Percentiles rank a stretch among this genome's conserved stretches.
These are phyloP conservation scores for Phlogophora meticulosa DNA, from an alignment of 2,888 invertebrate species.

Conservation along the genomic window DNA sequence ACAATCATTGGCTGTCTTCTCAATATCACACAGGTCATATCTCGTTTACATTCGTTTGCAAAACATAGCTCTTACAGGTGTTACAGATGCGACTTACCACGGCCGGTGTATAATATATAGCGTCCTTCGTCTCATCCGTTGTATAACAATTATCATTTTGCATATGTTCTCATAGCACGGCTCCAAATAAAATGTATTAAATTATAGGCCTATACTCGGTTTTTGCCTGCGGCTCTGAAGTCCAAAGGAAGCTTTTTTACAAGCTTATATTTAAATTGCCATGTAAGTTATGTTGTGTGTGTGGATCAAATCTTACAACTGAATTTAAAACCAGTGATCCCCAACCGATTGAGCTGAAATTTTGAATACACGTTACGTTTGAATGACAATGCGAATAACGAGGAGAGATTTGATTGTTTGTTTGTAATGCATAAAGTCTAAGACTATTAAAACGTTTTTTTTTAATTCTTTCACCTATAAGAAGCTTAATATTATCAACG, in stretches of 20 bases:
- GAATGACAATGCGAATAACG: too few relatives aligned
- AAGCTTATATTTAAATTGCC: too few relatives aligned
- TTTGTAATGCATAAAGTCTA: too few relatives aligned
- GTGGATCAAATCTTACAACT: too few relatives aligned
- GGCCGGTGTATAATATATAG: conserved; percentile 11
- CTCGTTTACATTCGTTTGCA: conserved; percentile 5
- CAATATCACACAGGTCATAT: conserved; percentile 8
- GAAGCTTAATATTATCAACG: too few relatives aligned
- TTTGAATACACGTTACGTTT: too few relatives aligned
- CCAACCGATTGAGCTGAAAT: too few relatives aligned
- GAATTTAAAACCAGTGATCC: too few relatives aligned
- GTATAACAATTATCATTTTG: conserved; percentile 52
- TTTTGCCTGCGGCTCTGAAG: conserved; percentile 19
- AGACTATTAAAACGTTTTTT: too few relatives aligned
- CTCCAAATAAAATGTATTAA: conserved; percentile 31
- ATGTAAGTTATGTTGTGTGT: too few relatives aligned
- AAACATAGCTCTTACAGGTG: conserved; percentile 5
- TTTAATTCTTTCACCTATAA: too few relatives aligned
- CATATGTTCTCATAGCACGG: conserved; percentile 40
- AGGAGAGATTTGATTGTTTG: too few relatives aligned
- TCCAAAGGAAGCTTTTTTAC: conserved; percentile 14
- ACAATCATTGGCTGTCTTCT: not conserved
- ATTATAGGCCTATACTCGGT: conserved; percentile 40
- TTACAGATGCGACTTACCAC: conserved; percentile 21
- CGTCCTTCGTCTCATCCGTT: conserved; percentile 31